Percentiles rank a stretch among this genome's conserved stretches.
Conservation (phyloP, 2,888 invertebrate species). For the Metellina segmentata region DNA sequence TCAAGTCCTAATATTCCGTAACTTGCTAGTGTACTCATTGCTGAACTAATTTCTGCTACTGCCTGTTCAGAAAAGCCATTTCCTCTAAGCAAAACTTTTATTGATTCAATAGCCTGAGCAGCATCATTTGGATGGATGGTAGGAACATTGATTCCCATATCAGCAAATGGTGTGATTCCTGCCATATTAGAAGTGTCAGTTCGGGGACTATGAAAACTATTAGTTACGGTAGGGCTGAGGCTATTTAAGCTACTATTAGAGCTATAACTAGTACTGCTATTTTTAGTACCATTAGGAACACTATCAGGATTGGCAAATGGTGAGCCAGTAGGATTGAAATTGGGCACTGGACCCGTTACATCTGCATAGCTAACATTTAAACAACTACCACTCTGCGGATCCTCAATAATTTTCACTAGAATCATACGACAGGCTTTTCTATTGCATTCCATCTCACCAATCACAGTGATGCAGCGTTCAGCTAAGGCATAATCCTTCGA, state of each 20-base stretch:
- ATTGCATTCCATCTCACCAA: slow-evolving; percentile 94
- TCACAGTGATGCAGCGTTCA: slow-evolving; percentile 96
- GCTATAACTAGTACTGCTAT: slow-evolving; percentile 78
- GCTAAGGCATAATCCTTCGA: slow-evolving; percentile 92
- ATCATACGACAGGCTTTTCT: slow-evolving; percentile 95
- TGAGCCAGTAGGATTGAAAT: slow-evolving; percentile 97
- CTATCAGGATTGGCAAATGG: slow-evolving; percentile 88
- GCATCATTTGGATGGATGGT: slow-evolving; percentile 87
- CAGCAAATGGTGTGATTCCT: slow-evolving; percentile 77
- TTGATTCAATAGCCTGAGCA: slow-evolving; percentile 92
- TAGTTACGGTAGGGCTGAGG: slow-evolving; percentile 78
- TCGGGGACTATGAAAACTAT: slow-evolving; percentile 77
- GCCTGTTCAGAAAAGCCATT: slow-evolving; percentile 95
- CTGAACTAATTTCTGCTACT: slow-evolving; percentile 92
- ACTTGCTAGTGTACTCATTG: slow-evolving; percentile 94
- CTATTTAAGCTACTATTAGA: slow-evolving; percentile 79
- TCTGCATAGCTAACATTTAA: slow-evolving; percentile 98
- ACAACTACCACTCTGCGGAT: slow-evolving; percentile 97
- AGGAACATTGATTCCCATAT: slow-evolving; percentile 86
- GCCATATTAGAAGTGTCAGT: slow-evolving; percentile 73
- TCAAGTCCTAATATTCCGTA: slow-evolving; percentile 94
- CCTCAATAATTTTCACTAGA: slow-evolving; percentile 97
- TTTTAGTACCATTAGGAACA: slow-evolving; percentile 77
- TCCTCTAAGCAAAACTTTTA: slow-evolving; percentile 91
- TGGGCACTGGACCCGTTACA: slow-evolving; percentile 96